phyloP scores from a whole-genome alignment of 2,797 vertebrate species.

The Phoxinus dragarum region DNA sequence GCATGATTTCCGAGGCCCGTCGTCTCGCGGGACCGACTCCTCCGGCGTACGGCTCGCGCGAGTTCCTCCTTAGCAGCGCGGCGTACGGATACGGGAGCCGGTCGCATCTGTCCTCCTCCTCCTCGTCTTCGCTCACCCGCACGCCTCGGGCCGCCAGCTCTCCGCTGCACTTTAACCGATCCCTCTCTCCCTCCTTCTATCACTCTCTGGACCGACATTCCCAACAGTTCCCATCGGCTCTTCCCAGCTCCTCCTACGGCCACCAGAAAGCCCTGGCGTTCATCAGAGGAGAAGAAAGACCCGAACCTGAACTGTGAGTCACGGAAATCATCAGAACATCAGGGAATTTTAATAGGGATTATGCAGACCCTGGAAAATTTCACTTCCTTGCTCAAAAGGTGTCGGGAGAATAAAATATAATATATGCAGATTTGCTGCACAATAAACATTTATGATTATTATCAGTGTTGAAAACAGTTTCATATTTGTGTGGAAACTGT shows the following conservation, averaged over 20 bases:
- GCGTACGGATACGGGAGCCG: slow-evolving; percentile 82
- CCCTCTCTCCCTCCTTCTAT: slow-evolving; percentile 84
- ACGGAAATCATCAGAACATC: background rate
- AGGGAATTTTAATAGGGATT: background rate
- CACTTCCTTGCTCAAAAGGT: background rate
- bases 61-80: slow-evolving; percentile 87
- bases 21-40: slow-evolving; percentile 77
- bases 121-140: slow-evolving; percentile 88
- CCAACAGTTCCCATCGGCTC: slow-evolving; percentile 78
- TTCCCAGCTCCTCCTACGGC: slow-evolving; percentile 77
- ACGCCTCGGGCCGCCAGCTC: slow-evolving; percentile 87
- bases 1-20: slow-evolving; percentile 74
- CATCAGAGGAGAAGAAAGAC: slow-evolving; percentile 84
- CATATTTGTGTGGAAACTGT: too few species aligned
- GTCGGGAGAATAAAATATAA: background rate
- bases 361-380: background rate
- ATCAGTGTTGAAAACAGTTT: background rate
- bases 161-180: slow-evolving; percentile 88
- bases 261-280: slow-evolving; percentile 85
- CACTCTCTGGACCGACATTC: slow-evolving; percentile 83
- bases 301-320: slow-evolving; percentile 70
- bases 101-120: slow-evolving; percentile 86
- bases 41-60: slow-evolving; percentile 88
- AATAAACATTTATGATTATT: background rate
- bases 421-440: background rate